Evolutionary conservation across 1,140 invertebrate species (phyloP).

Genomic region (Diprion similis): DNA sequence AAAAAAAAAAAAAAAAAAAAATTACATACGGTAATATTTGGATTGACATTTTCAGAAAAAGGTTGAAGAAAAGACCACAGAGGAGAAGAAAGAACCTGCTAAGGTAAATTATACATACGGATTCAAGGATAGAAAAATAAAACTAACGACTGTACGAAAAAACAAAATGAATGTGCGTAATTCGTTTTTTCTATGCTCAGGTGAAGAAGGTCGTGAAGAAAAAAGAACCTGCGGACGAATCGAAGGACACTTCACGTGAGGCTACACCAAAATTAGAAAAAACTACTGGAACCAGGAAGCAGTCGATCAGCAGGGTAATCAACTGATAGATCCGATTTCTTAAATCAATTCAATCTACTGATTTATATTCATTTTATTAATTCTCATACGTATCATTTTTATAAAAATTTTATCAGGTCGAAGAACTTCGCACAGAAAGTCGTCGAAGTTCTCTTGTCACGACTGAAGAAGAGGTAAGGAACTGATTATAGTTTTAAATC

Average conservation of each 20-base stretch:
- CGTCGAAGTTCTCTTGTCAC: slow-evolving; percentile 54
- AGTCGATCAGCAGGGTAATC: slow-evolving; percentile 49
- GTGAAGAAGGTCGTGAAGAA: slow-evolving; percentile 39
- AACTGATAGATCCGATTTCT: background rate
- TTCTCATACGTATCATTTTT: background rate
- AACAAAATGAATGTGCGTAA: too few species aligned
- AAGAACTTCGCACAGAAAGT: slow-evolving; percentile 55
- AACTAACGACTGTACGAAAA: too few species aligned
- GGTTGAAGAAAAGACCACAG: slow-evolving; percentile 41
- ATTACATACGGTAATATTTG: background rate
- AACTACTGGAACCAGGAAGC: slow-evolving; percentile 40
- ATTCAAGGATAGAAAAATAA: too few species aligned
- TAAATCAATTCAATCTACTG: too few species aligned
- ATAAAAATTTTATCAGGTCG: slow-evolving; percentile 37
- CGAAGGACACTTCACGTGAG: slow-evolving; percentile 45
- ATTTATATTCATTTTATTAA: too few species aligned
- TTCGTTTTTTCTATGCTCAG: slow-evolving; percentile 17
- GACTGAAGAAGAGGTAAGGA: slow-evolving; percentile 49
- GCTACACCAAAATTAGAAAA: slow-evolving; percentile 46
- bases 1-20: slow-evolving; percentile 22
- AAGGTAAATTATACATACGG: slow-evolving; percentile 38
- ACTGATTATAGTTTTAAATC: background rate
- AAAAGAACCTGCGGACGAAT: slow-evolving; percentile 40
- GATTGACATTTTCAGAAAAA: slow-evolving; percentile 48
- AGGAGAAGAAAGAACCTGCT: slow-evolving; percentile 50